These are phyloP conservation scores for Coracopsis vasa DNA, from an alignment of 2,113 vertebrate genomes.

Conservation along the genomic window DNA sequence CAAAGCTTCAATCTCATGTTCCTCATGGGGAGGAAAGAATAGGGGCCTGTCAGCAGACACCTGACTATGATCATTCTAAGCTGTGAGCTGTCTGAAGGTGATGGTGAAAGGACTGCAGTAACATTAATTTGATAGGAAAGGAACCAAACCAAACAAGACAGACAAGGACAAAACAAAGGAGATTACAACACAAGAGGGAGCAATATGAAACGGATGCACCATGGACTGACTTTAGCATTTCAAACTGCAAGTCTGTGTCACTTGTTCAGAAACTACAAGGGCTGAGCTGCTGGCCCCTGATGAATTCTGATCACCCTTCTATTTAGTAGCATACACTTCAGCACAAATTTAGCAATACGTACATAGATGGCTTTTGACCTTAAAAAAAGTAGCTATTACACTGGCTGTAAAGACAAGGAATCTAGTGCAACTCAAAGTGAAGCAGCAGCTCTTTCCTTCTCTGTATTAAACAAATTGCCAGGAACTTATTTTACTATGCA, in stretches of 20 bases:
- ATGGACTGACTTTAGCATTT: not conserved
- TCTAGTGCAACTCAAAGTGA: not conserved
- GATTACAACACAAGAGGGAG: not conserved
- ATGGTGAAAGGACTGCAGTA: not conserved
- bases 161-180: not conserved
- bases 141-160: not conserved
- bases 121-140: not conserved
- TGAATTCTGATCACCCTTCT: not conserved
- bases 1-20: not conserved
- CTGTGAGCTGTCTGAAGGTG: not conserved
- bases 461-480: not conserved
- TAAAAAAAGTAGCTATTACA: not conserved
- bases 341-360: not conserved
- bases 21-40: not conserved
- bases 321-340: not conserved
- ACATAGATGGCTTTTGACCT: not conserved
- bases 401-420: not conserved
- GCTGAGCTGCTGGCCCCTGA: not conserved
- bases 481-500: not conserved
- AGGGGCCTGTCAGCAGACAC: not conserved
- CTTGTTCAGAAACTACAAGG: not conserved
- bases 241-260: not conserved
- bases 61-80: not conserved
- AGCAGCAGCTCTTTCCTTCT: not conserved
- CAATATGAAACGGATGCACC: not conserved